A percentile compares a stretch with the other conserved stretches of the same genome.
Conservation (phyloP, 2,888 invertebrate genomes). For the Galerucella pusilla region DNA sequence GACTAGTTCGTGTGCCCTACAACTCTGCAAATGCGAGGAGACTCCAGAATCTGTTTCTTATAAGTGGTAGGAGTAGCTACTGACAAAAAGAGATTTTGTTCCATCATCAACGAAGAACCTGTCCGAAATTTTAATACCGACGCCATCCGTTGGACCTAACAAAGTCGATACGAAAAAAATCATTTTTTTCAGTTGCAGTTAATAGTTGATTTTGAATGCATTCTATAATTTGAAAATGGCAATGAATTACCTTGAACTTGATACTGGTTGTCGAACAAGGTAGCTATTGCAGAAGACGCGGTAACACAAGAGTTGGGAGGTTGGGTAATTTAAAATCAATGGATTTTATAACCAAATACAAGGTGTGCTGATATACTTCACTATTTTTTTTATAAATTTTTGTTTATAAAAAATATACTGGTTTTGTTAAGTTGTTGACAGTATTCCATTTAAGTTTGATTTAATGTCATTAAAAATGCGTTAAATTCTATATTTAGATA, state of each 20-base stretch:
- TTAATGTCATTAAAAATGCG: no score
- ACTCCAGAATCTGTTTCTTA: slow-evolving; percentile 52
- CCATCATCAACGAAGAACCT: slow-evolving; percentile 39
- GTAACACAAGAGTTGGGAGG: slow-evolving; percentile 5
- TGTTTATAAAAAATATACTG: no score
- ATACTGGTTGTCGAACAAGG: slow-evolving; percentile 26
- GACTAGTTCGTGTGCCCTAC: slow-evolving; percentile 45
- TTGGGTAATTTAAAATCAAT: slow-evolving; percentile 27
- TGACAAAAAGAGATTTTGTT: slow-evolving; percentile 36
- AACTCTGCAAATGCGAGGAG: slow-evolving; percentile 52
- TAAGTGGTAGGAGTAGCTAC: slow-evolving; percentile 49
- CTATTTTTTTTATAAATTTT: neutral
- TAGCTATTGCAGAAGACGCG: slow-evolving; percentile 15
- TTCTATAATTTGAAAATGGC: slow-evolving; percentile 53
- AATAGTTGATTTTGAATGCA: slow-evolving; percentile 37
- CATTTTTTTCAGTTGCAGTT: slow-evolving; percentile 25
- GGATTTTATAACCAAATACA: slow-evolving; percentile 17
- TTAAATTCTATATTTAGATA: no score
- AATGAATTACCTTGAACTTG: slow-evolving; percentile 62
- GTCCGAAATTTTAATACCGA: slow-evolving; percentile 43
- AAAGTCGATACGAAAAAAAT: slow-evolving; percentile 20
- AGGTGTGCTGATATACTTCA: neutral
- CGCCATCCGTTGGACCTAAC: slow-evolving; percentile 24
- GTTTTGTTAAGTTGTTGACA: no score
- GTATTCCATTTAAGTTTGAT: no score